Conservation (phyloP, 2,797 vertebrate species). For the Amniataba percoides region DNA sequence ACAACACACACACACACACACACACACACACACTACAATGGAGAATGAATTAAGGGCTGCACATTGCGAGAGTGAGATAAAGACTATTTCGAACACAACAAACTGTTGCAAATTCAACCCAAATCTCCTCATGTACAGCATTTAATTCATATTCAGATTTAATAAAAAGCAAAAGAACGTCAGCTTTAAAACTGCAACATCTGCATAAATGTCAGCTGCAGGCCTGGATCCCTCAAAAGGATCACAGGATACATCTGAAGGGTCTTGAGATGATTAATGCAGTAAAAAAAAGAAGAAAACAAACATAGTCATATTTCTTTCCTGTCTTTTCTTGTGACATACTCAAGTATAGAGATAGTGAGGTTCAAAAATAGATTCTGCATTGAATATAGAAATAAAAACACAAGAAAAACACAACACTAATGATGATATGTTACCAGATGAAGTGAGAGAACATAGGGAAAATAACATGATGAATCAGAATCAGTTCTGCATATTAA, state of each 20-base stretch:
- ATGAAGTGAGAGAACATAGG: background rate
- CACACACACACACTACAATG: slow-evolving; percentile 71
- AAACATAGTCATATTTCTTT: too few species aligned
- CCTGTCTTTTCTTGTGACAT: too few species aligned
- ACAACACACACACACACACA: slow-evolving; percentile 55
- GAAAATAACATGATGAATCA: slow-evolving; percentile 17
- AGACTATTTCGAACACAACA: slow-evolving; percentile 44
- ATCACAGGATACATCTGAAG: slow-evolving; percentile 1
- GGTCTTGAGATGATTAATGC: background rate
- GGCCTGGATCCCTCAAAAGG: background rate
- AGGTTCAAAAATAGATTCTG: slow-evolving; percentile 14
- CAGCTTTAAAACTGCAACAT: background rate
- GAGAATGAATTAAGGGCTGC: slow-evolving; percentile 62
- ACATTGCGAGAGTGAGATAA: slow-evolving; percentile 43
- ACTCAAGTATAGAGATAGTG: too few species aligned
- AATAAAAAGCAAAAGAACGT: background rate
- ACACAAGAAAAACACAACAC: background rate
- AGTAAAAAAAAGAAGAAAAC: too few species aligned
- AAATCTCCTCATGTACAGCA: background rate
- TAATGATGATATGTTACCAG: background rate
- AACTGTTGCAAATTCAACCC: slow-evolving; percentile 28
- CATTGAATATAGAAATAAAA: background rate
- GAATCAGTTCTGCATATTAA: slow-evolving; percentile 8
- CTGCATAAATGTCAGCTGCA: background rate
- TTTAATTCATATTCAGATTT: slow-evolving; percentile 13